Base-by-base conservation (phyloP, 2,888 invertebrate species). In the Callosobruchus maculatus region DNA sequence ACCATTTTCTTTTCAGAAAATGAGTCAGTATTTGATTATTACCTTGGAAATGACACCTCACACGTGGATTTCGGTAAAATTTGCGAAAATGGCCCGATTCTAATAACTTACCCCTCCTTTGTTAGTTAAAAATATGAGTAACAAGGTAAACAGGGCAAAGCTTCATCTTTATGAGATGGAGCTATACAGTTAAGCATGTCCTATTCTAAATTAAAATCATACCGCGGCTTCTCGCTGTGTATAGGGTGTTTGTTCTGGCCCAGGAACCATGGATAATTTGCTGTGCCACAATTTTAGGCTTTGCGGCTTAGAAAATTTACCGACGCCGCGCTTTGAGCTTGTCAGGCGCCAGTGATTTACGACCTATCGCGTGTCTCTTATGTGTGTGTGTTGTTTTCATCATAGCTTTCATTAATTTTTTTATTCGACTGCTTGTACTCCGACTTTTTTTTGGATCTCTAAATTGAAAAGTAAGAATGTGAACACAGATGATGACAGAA, bases 241-340 rank as follows among this genome's bases (percentile, higher is more conserved):
- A 73, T 76, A 78, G 49, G 49, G 49, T 49, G 77, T 79, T 80
- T 81, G 81, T 81, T 79, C 80, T 73, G 75, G 73, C 72, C 76
- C 81, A 78, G 83, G 82, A 83, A 82, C 82, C 82, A 81, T 81
- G 83, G 80, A 78, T 82, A 83, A 84, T 84, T 84, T 84, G 79
- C 80, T 77, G 80, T 26, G 78, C 79, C 77, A 83, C 82, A 83
- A 83, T 84, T 84, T 84, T 81, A 81, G 81, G 82, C 81, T 80
- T 83, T 82, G 81, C 81, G 82, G 77, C 73, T 82, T 78, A 81
- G 82, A 83, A 83, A 83, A 83, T 83, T 80, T 81, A 73, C 73
- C 49, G 49, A 49, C 49, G 49, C 13, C 49, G 49, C 49, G 49
- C 49, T 49, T 49, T 49, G 49, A 49, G 49, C 49, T 49, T 49